Base-by-base conservation (phyloP, 2,113 vertebrate genomes). In the Hystrix cristata region DNA sequence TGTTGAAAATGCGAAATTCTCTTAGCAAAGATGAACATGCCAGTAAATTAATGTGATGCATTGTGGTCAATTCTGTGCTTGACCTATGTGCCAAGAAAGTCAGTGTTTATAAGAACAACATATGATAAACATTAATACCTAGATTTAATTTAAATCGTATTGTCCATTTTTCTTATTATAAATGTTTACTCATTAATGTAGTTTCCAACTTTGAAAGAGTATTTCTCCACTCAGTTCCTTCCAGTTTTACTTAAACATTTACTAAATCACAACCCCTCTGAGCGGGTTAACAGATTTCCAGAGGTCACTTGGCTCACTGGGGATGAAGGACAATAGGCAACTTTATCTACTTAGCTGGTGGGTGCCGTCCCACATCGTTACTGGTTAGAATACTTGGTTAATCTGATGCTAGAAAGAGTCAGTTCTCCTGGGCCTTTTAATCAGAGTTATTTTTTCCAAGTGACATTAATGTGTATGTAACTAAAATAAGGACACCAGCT, bases 81-180 rank as follows among this genome's bases (percentile, higher is more conserved):
- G 8, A 81, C 81, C 27, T 80, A 7, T 65, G 11, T 60, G 59
- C 29, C 12, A 81, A 85, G 21, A 90, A 1, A 84, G 21, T n/a
- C 92, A 95, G 53, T 79, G 89, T 51, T 85, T 95, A 34, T 2
- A 87, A 81, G 57, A 94, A 86, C 0, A 53, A 72, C 69, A 78
- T 81, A 25, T 72, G n/a, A 60, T 71, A 90, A 96, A 60, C 10
- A 81, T 94, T 81, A 92, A 78, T 93, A 76, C 19, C 27, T 93
- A 92, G 83, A 69, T 78, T 81, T 86, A 93, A 96, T 83, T 76
- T 87, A 95, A 96, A 79, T 19, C 55, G 76, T 65, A 84, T 95
- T 95, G 4, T 53, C 14, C 38, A 78, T 25, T 90, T 85, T 86
- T 72, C 18, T 87, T 94, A 27, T 85, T 87, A 48, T 91, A 62